Percentiles rank a stretch among this genome's conserved stretches.
These are phyloP conservation scores for Cartodere bifasciata DNA, from an alignment of 2,888 invertebrate genomes.

Conservation along the genomic window DNA sequence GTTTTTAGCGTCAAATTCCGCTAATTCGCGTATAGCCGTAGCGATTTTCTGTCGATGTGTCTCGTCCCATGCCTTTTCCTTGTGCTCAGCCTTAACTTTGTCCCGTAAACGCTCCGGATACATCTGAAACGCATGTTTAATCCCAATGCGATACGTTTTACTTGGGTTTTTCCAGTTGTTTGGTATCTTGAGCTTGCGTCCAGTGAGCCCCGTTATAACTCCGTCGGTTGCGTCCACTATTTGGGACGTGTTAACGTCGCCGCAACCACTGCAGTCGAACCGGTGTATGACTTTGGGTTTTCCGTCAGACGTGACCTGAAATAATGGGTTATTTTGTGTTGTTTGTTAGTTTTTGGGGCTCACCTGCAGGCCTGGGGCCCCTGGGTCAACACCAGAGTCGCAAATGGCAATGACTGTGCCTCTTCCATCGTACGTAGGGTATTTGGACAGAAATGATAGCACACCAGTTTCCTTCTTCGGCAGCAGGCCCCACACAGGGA, in stretches of 20 bases:
- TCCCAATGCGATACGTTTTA: slow-evolving; percentile 75
- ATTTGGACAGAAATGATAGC: slow-evolving; percentile 71
- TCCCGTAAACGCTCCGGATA: slow-evolving; percentile 78
- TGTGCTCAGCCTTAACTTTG: slow-evolving; percentile 58
- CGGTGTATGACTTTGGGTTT: slow-evolving; percentile 88
- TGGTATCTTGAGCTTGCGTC: slow-evolving; percentile 80
- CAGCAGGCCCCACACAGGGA: slow-evolving; percentile 73
- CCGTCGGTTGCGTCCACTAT: slow-evolving; percentile 59
- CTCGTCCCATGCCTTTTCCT: slow-evolving; percentile 76
- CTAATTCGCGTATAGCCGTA: slow-evolving; percentile 60
- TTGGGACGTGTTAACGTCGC: slow-evolving; percentile 87
- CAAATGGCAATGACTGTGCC: slow-evolving; percentile 88
- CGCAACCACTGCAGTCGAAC: slow-evolving; percentile 91
- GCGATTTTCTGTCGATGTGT: slow-evolving; percentile 68
- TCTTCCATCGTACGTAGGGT: slow-evolving; percentile 84
- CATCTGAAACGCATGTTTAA: slow-evolving; percentile 73
- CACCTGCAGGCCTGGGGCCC: slow-evolving; percentile 87
- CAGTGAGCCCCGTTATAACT: slow-evolving; percentile 70
- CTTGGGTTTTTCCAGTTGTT: slow-evolving; percentile 70
- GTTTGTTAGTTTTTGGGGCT: no score
- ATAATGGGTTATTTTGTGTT: no score
- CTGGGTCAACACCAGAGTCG: slow-evolving; percentile 97
- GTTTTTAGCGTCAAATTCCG: slow-evolving; percentile 52
- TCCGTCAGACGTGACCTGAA: slow-evolving; percentile 75
- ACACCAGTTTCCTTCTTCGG: slow-evolving; percentile 95